Evolutionary conservation across 37 sponge, comb jelly and placozoan species (phyloP).

Genomic region (Hexactinellida sp.): DNA sequence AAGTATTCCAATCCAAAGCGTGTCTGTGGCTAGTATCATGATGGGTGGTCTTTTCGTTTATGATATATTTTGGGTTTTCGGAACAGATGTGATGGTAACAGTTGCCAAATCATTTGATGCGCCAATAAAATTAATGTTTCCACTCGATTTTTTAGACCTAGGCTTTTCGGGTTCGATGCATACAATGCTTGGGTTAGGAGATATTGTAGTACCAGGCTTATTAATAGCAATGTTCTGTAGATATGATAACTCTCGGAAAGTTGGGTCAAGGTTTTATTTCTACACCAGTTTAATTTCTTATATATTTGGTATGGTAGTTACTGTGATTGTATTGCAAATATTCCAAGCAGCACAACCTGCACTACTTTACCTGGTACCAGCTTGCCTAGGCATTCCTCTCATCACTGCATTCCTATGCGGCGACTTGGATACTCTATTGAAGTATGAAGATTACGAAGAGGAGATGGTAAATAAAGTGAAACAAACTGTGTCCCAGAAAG

Average conservation of each 20-base stretch:
- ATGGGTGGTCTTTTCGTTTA: slow-evolving; percentile 90
- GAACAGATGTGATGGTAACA: slow-evolving; percentile 98
- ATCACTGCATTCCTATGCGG: slow-evolving; percentile 59
- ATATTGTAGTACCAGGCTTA: slow-evolving; percentile 88
- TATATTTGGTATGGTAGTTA: slow-evolving; percentile 72
- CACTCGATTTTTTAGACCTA: slow-evolving; percentile 63
- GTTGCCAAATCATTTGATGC: slow-evolving; percentile 93
- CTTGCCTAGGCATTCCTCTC: slow-evolving; percentile 79
- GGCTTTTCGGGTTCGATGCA: slow-evolving; percentile 42
- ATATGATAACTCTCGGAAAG: slow-evolving; percentile 49
- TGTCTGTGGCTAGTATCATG: slow-evolving; percentile 75
- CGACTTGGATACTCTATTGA: slow-evolving; percentile 43
- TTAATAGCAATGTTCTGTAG: slow-evolving; percentile 84
- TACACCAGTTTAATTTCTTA: slow-evolving; percentile 65
- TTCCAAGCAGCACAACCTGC: slow-evolving; percentile 97
- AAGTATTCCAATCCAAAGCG: slow-evolving; percentile 32
- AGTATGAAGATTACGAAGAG: slow-evolving; percentile 26
- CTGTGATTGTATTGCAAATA: slow-evolving; percentile 62
- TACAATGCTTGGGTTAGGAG: slow-evolving; percentile 94
- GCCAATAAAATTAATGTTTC: slow-evolving; percentile 87
- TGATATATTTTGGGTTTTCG: slow-evolving; percentile 99
- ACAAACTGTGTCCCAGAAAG: neutral
- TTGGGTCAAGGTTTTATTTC: slow-evolving; percentile 58
- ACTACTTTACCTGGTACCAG: slow-evolving; percentile 89
- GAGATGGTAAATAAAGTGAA: too few species aligned